A percentile compares a stretch with the other conserved stretches of the same genome.
Evolutionary conservation across 2,888 invertebrate species (phyloP).

Genomic region (Noctuana brunneofusca): DNA sequence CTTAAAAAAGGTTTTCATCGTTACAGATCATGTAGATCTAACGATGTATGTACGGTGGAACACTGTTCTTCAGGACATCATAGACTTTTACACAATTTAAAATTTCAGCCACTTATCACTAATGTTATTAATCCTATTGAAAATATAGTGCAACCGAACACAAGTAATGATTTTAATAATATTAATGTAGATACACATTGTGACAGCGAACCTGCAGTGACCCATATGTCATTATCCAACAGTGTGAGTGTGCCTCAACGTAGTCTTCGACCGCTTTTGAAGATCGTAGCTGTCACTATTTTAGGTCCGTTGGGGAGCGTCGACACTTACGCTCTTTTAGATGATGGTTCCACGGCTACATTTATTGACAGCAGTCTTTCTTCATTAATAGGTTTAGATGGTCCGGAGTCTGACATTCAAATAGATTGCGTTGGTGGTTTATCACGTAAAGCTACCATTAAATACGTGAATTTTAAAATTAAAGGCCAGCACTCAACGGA

Average conservation of each 20-base stretch:
- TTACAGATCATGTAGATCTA: neutral
- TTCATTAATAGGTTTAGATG: constrained; percentile 2
- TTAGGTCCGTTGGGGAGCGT: constrained; percentile 2
- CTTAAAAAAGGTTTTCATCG: constrained; percentile 1
- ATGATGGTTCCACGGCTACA: neutral
- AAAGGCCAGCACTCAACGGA: neutral
- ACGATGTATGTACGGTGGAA: neutral
- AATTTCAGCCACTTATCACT: neutral
- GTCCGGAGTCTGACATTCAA: constrained; percentile 2
- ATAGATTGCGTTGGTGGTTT: neutral
- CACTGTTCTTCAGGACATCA: neutral
- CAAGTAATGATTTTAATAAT: neutral
- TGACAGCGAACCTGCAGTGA: neutral
- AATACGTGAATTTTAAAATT: constrained; percentile 3
- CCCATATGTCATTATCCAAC: neutral
- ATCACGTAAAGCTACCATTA: constrained; percentile 3
- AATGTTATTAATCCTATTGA: neutral
- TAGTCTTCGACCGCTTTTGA: neutral
- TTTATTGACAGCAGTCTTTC: neutral
- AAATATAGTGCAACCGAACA: neutral
- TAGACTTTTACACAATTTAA: constrained; percentile 1
- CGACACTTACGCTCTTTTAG: neutral
- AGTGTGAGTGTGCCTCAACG: neutral
- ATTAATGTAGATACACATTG: neutral
- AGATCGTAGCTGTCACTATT: neutral